Conservation (phyloP, 2,797 vertebrate genomes). For the Helicolenus hilgendorfi region DNA sequence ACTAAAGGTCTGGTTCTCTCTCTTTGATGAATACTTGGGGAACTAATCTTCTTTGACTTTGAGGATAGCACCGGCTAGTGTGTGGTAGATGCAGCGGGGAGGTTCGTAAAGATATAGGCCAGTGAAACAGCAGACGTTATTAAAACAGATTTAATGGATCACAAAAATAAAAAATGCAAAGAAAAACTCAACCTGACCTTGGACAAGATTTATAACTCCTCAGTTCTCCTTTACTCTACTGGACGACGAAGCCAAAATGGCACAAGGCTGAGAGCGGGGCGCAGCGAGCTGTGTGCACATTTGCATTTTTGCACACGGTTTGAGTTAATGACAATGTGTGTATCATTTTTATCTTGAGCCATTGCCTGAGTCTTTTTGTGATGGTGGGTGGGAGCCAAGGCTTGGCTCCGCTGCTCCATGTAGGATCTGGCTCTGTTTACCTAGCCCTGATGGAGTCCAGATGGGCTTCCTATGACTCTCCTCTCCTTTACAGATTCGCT, state of each 20-base stretch:
- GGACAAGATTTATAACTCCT: conserved; percentile 45
- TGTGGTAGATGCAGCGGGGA: conserved; percentile 2
- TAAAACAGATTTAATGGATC: conserved; percentile 46
- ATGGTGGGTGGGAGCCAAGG: conserved; percentile 75
- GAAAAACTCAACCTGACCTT: conserved; percentile 32
- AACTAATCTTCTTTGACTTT: not conserved
- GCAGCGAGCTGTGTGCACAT: conserved; percentile 53
- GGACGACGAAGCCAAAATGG: conserved; percentile 41
- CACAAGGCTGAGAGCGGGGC: conserved; percentile 24
- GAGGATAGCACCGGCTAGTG: conserved; percentile 27
- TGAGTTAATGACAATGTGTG: conserved; percentile 80
- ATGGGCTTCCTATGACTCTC: conserved; percentile 79
- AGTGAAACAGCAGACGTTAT: conserved; percentile 41
- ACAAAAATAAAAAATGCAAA: not conserved
- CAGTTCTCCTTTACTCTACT: not conserved
- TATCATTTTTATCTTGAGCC: conserved; percentile 80
- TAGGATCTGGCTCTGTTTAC: conserved; percentile 86
- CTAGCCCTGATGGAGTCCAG: conserved; percentile 85
- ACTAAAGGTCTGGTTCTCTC: not conserved
- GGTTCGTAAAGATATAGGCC: conserved; percentile 20
- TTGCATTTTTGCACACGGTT: conserved; percentile 81
- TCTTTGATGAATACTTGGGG: conserved; percentile 4
- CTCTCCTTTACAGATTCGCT: conserved; percentile 49
- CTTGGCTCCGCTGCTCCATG: conserved; percentile 75
- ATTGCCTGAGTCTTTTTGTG: conserved; percentile 78